phyloP scores from a whole-genome alignment of 2,888 invertebrate species.

The Lathronympha strigana region DNA sequence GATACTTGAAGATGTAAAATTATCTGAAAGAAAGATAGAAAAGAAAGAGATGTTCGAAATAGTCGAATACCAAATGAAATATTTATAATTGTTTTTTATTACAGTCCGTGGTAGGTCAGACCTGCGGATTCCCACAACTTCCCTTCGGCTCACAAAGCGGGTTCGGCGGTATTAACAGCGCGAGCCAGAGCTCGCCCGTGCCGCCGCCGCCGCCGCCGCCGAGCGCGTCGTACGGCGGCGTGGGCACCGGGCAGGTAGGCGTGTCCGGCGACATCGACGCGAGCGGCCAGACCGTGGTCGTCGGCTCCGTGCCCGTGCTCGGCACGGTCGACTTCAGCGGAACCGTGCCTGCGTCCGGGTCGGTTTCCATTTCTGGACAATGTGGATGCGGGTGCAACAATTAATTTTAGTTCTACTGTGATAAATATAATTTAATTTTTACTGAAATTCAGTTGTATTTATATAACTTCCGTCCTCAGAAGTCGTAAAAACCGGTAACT shows the following conservation, averaged over 20 bases:
- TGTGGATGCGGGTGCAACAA: constrained; percentile 36
- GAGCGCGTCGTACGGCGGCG: constrained; percentile 30
- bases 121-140: background rate
- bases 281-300: constrained; percentile 26
- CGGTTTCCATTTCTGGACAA: constrained; percentile 40
- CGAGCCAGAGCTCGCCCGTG: background rate
- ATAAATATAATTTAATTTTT: constrained; percentile 5
- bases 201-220: background rate
- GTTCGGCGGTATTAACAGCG: background rate
- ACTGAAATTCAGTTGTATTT: background rate
- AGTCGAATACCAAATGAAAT: too few species aligned
- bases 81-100: background rate
- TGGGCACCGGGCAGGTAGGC: constrained; percentile 25
- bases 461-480: background rate
- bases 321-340: constrained; percentile 33
- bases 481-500: too few species aligned
- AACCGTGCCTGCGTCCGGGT: constrained; percentile 11
- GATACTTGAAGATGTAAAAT: background rate
- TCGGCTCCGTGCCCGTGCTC: constrained; percentile 31
- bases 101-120: constrained; percentile 20
- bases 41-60: too few species aligned
- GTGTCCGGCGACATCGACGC: constrained; percentile 17
- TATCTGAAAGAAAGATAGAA: background rate
- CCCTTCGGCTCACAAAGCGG: background rate
- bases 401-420: background rate